Evolutionary conservation across 2,797 vertebrate genomes (phyloP).

Genomic region (Spinus pinus): DNA sequence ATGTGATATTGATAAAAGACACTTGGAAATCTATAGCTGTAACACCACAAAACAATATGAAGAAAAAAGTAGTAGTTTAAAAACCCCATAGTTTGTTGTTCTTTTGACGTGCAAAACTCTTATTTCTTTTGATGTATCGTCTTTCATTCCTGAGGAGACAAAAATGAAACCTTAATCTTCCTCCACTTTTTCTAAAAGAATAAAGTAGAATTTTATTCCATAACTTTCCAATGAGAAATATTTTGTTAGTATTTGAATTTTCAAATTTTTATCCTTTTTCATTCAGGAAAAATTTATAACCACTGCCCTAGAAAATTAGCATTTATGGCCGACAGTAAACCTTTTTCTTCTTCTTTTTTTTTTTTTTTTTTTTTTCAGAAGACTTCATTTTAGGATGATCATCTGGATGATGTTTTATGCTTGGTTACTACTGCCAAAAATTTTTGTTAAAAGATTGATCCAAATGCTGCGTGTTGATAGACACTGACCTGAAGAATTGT

Average conservation of each 20-base stretch:
- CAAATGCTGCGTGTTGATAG: neutral
- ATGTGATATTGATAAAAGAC: neutral
- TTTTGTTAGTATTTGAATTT: neutral
- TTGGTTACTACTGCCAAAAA: neutral
- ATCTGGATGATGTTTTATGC: neutral
- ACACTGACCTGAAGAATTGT: neutral
- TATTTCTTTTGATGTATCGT: neutral
- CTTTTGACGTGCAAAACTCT: neutral
- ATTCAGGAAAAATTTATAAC: neutral
- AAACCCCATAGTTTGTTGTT: fast-evolving
- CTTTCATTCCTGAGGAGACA: neutral
- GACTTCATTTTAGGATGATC: neutral
- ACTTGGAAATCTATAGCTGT: neutral
- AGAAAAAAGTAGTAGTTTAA: neutral
- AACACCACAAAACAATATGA: neutral
- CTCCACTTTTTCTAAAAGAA: neutral
- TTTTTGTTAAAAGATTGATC: neutral
- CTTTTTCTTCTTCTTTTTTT: no score
- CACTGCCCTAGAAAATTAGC: neutral
- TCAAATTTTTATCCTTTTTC: neutral
- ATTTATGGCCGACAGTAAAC: neutral
- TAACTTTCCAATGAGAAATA: neutral
- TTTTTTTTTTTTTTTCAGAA: neutral
- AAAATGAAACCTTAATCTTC: neutral
- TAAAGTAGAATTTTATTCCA: neutral